Conservation (phyloP, 2,113 vertebrate genomes). For the Lepus americanus region DNA sequence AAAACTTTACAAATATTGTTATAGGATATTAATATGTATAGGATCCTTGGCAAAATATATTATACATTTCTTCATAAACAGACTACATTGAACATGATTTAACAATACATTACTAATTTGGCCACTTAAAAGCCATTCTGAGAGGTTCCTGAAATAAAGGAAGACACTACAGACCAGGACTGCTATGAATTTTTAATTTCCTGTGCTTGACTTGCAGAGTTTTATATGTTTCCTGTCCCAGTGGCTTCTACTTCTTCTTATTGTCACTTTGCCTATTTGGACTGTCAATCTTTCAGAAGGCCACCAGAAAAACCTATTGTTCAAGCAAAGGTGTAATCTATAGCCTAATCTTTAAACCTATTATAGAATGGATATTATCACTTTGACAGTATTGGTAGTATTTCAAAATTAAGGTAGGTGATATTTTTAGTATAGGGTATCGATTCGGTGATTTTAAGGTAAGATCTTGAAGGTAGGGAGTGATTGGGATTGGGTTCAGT, state of each 20-base stretch:
- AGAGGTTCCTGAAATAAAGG: background rate
- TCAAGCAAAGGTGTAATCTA: background rate
- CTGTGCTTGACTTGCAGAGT: background rate
- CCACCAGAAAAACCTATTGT: background rate
- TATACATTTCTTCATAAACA: background rate
- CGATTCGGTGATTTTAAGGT: background rate
- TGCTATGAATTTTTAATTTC: background rate
- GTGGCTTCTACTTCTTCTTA: background rate
- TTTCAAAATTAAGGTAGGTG: background rate
- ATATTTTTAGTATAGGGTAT: background rate
- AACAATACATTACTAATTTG: background rate
- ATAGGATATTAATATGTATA: background rate
- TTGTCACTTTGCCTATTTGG: background rate
- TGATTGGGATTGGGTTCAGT: background rate
- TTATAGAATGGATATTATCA: background rate
- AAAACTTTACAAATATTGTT: conserved; percentile 45
- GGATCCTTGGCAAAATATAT: background rate
- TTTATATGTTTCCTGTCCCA: background rate
- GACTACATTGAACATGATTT: background rate
- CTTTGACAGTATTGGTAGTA: background rate
- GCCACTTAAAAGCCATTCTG: conserved; percentile 6
- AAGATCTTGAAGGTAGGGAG: background rate
- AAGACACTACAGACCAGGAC: background rate
- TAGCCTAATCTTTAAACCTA: background rate
- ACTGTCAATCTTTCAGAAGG: background rate